Conservation (phyloP, 1,140 invertebrate species). For the Lerema accius region DNA sequence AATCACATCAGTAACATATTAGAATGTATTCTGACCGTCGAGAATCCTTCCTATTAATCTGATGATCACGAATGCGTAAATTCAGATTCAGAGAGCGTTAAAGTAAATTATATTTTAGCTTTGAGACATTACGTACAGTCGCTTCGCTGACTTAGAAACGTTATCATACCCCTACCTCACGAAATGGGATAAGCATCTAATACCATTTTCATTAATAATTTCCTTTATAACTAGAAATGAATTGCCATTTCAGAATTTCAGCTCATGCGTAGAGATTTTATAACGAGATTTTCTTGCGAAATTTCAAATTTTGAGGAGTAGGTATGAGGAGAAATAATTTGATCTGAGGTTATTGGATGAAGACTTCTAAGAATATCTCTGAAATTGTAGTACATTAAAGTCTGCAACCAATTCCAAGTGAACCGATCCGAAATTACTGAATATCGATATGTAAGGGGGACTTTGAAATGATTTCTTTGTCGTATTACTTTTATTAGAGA, state of each 20-base stretch:
- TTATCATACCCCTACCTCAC: slow-evolving; percentile 11
- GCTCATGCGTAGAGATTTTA: background rate
- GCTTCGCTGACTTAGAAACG: slow-evolving; percentile 19
- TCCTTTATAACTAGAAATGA: slow-evolving; percentile 12
- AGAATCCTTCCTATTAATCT: background rate
- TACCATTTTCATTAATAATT: slow-evolving; percentile 4
- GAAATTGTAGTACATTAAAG: background rate
- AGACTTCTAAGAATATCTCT: background rate
- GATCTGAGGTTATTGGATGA: background rate
- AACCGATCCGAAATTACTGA: too few species aligned
- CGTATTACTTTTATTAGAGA: too few species aligned
- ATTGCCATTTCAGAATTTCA: background rate
- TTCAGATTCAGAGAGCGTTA: slow-evolving; percentile 10
- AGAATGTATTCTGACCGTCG: background rate
- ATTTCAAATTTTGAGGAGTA: background rate
- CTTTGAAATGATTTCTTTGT: too few species aligned
- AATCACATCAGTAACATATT: too few species aligned
- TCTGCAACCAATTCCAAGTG: background rate
- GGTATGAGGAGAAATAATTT: background rate
- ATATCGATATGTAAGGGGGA: too few species aligned
- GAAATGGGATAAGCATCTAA: slow-evolving; percentile 12
- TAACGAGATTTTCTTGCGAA: background rate
- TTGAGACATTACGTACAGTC: slow-evolving; percentile 17
- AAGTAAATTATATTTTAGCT: slow-evolving; percentile 25
- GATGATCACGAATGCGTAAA: slow-evolving; percentile 3